These are phyloP conservation scores for Centroberyx gerrardi DNA, from an alignment of 2,797 vertebrate species.

Conservation along the genomic window DNA sequence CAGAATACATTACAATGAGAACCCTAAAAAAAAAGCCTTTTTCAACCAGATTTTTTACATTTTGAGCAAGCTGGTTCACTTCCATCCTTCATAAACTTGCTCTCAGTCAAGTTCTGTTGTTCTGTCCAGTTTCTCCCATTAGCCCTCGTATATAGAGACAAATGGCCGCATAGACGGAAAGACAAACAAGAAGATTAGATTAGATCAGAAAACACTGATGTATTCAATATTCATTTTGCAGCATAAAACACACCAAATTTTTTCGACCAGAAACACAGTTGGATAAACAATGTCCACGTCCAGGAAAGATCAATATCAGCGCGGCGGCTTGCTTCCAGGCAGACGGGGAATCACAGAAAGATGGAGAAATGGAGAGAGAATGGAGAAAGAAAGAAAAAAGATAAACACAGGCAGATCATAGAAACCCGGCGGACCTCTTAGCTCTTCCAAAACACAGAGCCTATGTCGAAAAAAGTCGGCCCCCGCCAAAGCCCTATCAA, in stretches of 20 bases:
- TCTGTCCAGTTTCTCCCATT: neutral
- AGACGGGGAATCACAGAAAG: conserved; percentile 1
- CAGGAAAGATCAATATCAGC: conserved; percentile 36
- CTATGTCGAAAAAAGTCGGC: conserved; percentile 60
- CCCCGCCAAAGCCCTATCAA: conserved; percentile 60
- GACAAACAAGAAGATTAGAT: neutral
- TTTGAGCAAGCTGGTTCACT: neutral
- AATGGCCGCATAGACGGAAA: conserved; percentile 7
- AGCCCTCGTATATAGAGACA: neutral
- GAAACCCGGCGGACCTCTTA: conserved; percentile 36
- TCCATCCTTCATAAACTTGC: neutral
- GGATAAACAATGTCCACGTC: neutral
- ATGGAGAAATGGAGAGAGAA: conserved; percentile 31
- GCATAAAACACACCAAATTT: conserved; percentile 13
- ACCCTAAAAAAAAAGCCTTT: neutral
- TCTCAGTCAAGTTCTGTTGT: neutral
- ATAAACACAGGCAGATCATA: conserved; percentile 42
- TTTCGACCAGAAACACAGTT: conserved; percentile 10
- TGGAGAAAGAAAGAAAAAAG: conserved; percentile 10
- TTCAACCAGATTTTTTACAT: neutral
- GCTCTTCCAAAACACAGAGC: conserved; percentile 49
- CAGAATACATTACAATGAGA: neutral
- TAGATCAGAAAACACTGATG: neutral
- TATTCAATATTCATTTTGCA: conserved; percentile 3
- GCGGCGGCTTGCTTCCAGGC: conserved; percentile 43